Base-by-base conservation (phyloP, 1,140 invertebrate genomes). In the Harpegnathos saltator region DNA sequence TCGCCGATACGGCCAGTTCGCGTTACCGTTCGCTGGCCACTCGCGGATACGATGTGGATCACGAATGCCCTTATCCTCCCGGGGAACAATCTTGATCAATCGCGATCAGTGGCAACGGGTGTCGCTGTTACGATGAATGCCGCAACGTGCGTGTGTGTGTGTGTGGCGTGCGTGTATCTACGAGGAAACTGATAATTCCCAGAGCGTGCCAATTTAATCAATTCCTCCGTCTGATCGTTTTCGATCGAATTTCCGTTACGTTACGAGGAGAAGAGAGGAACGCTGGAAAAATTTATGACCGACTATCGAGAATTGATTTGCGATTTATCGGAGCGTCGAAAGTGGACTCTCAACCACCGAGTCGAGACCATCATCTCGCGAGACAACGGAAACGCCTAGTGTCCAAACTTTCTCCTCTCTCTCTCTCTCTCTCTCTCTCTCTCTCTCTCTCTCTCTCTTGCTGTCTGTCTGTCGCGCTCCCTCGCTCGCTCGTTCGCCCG, bases 1-100 rank as follows among this genome's bases (percentile, higher is more conserved):
- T 33, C 56, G 72, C 15, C 73, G 74, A 77, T 77, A 66, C 38
- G 19, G 61, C 38, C 52, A 77, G 44, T n/a, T n/a, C n/a, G n/a
- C 26, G 11, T 77, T 65, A 65, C 29, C 59, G 19, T 75, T 44
- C 26, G 38, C 7, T 44, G 38, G 38, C 38, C 59, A 52, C 5
- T 77, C 29, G 61, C 15, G 11, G 61, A 52, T 75, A 50, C 72
- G 38, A 52, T 38, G 44, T 44, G 44, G 61, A 19, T 65, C n/a
- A 19, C 58, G 73, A 29, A 63, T 75, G 26, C 26, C 56, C 15
- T 22, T 24, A 77, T 65, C 61, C 22, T 15, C 26, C 15, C 17
- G 19, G 4, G 7, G 29, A 66, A 54, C 44, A 44, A 66, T 54
- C 62, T 54, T 66, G 63, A 77, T 48, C 63, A 24, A 75, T 75